Evolutionary conservation across 2,888 invertebrate species (phyloP).

Genomic region (Lypha dubia): DNA sequence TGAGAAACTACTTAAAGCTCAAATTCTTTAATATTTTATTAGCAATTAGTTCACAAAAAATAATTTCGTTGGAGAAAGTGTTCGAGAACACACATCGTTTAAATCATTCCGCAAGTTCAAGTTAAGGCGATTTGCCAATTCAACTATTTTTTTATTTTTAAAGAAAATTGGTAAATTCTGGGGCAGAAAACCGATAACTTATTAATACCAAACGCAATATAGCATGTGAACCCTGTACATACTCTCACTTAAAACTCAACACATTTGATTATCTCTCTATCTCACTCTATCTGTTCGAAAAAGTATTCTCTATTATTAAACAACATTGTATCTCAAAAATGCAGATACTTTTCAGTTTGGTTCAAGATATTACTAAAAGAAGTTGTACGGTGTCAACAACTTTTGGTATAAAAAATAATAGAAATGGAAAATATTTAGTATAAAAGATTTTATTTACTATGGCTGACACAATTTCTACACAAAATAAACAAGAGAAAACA

Average conservation of each 20-base stretch:
- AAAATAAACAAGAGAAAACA: constrained; percentile 42
- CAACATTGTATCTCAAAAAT: constrained; percentile 36
- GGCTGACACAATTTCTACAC: constrained; percentile 32
- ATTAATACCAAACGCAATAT: too few species aligned
- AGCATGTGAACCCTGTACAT: too few species aligned
- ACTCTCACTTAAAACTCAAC: neutral
- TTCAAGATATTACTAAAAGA: constrained; percentile 39
- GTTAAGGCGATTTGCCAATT: too few species aligned
- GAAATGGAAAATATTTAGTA: constrained; percentile 2
- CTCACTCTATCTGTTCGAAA: neutral
- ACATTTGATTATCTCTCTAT: neutral
- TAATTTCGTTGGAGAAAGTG: too few species aligned
- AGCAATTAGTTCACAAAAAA: too few species aligned
- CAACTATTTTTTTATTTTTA: too few species aligned
- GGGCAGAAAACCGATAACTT: too few species aligned
- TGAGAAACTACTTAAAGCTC: too few species aligned
- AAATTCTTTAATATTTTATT: too few species aligned
- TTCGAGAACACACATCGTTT: too few species aligned
- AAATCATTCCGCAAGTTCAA: too few species aligned
- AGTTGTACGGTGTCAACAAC: constrained; percentile 3
- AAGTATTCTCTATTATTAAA: neutral
- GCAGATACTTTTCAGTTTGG: constrained; percentile 33
- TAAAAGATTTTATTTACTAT: constrained; percentile 34
- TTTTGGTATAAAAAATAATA: neutral
- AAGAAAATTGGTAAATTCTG: too few species aligned